A percentile compares a stretch with the other conserved stretches of the same genome.
These are phyloP conservation scores for Megaptera novaeangliae DNA, from an alignment of 2,113 vertebrate species.

Conservation along the genomic window DNA sequence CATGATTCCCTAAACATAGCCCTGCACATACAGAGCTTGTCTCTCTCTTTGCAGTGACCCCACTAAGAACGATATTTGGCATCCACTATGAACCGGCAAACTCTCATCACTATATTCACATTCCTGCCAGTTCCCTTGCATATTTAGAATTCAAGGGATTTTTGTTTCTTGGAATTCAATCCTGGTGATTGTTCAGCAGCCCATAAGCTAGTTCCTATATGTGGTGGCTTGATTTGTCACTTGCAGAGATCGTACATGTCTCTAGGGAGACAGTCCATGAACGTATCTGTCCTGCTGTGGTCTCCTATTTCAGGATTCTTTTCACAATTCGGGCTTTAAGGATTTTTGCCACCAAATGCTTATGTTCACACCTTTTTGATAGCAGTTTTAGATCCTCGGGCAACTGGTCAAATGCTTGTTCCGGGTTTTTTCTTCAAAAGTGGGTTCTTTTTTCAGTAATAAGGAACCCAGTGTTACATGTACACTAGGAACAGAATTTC, in stretches of 20 bases:
- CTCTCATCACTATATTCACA: too few species aligned
- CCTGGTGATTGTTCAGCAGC: not conserved
- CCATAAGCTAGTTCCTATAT: not conserved
- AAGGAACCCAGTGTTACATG: not conserved
- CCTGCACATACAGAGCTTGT: rapidly evolving
- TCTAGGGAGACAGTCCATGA: not conserved
- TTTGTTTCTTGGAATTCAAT: not conserved
- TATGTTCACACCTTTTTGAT: not conserved
- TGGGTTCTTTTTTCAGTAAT: not conserved
- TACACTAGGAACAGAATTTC: not conserved
- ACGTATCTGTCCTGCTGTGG: not conserved
- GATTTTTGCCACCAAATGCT: not conserved
- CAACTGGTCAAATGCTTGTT: not conserved
- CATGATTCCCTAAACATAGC: not conserved
- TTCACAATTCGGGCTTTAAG: not conserved
- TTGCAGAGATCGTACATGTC: not conserved
- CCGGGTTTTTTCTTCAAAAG: not conserved
- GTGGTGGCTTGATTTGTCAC: not conserved
- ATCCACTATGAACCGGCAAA: rapidly evolving
- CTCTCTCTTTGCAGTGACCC: not conserved
- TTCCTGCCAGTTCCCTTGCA: not conserved
- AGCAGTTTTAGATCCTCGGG: not conserved
- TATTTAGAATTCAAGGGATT: not conserved
- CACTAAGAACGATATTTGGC: rapidly evolving
- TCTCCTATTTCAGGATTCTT: not conserved